Conservation (phyloP, 1,140 invertebrate genomes). For the Heliothis virescens region DNA sequence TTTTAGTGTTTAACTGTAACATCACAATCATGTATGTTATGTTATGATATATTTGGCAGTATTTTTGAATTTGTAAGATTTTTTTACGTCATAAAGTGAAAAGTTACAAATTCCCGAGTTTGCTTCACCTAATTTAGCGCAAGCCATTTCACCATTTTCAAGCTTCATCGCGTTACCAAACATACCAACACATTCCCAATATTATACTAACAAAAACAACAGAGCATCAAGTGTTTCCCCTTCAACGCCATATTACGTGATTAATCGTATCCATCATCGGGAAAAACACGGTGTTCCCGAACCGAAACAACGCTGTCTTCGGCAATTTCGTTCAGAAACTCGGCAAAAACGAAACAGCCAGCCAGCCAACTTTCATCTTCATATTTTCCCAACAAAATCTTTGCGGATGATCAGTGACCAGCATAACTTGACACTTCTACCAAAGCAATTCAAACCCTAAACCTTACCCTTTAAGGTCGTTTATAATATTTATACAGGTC, state of each 20-base stretch:
- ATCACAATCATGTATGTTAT: no score
- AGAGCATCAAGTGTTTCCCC: slow-evolving; percentile 40
- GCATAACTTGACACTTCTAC: neutral
- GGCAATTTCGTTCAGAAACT: slow-evolving; percentile 54
- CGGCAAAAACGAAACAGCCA: slow-evolving; percentile 63
- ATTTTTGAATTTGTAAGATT: no score
- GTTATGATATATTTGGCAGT: no score
- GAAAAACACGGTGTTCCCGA: slow-evolving; percentile 47
- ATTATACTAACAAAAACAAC: slow-evolving; percentile 35
- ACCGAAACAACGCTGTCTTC: slow-evolving; percentile 53
- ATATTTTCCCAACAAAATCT: slow-evolving; percentile 60
- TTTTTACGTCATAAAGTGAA: no score
- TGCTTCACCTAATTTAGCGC: no score
- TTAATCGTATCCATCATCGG: slow-evolving; percentile 56
- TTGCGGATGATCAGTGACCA: slow-evolving; percentile 57
- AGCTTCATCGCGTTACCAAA: neutral
- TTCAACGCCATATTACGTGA: slow-evolving; percentile 49
- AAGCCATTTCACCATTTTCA: neutral
- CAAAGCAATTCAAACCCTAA: neutral
- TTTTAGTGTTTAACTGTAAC: no score
- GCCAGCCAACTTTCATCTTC: slow-evolving; percentile 62
- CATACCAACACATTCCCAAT: neutral
- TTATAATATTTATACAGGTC: slow-evolving; percentile 4
- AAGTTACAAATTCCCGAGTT: no score
- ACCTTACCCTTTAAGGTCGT: neutral